Conservation (phyloP, 2,113 vertebrate genomes). For the Hucho hucho region DNA sequence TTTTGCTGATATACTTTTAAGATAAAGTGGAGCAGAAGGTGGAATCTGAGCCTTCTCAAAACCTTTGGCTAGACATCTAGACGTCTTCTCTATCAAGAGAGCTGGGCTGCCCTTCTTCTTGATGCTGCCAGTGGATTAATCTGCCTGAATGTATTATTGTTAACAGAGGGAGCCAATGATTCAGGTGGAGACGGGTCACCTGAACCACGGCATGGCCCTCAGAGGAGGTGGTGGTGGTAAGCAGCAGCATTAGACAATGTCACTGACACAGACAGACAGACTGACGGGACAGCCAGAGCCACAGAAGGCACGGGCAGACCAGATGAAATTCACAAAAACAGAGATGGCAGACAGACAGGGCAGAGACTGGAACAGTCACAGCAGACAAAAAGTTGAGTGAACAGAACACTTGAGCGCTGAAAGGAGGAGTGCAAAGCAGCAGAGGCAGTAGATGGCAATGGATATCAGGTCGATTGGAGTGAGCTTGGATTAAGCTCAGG, state of each 20-base stretch:
- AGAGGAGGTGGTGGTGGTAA: slow-evolving; percentile 43
- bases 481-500: neutral
- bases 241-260: slow-evolving; percentile 41
- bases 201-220: slow-evolving; percentile 47
- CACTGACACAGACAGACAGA: slow-evolving; percentile 32
- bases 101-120: neutral
- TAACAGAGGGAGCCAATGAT: slow-evolving; percentile 37
- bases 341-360: slow-evolving; percentile 29
- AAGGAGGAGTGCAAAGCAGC: slow-evolving; percentile 31
- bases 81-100: neutral
- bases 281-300: neutral
- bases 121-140: slow-evolving; percentile 39
- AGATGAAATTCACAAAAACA: slow-evolving; percentile 1
- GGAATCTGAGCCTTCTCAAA: neutral
- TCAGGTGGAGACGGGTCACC: slow-evolving; percentile 56
- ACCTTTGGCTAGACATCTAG: neutral
- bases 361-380: neutral
- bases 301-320: slow-evolving; percentile 3
- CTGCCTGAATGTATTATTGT: slow-evolving; percentile 34
- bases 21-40: neutral
- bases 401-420: slow-evolving; percentile 1
- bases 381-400: slow-evolving; percentile 19
- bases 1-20: neutral
- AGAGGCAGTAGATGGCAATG: slow-evolving; percentile 30
- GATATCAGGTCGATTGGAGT: neutral